Evolutionary conservation across 2,113 vertebrate genomes (phyloP).

Genomic region (Seriola quinqueradiata): DNA sequence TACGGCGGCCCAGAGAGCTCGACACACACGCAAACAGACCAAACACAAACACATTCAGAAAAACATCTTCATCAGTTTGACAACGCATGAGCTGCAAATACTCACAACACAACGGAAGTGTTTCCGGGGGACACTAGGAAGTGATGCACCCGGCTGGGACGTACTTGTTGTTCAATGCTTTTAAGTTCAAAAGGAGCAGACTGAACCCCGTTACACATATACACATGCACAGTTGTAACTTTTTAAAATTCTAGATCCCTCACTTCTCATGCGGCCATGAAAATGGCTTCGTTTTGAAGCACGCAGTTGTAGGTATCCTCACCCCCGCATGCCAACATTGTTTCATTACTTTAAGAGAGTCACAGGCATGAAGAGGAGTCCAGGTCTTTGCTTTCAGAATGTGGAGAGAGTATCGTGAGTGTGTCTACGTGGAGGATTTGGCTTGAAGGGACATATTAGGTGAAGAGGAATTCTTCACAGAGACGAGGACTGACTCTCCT

Average conservation of each 20-base stretch:
- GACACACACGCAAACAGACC: no score
- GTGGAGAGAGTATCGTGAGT: neutral
- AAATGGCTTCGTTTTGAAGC: conserved; percentile 23
- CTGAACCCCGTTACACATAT: no score
- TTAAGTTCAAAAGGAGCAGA: no score
- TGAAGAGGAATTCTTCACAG: conserved; percentile 8
- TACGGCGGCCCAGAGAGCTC: no score
- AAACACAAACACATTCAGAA: no score
- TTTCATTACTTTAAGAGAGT: conserved; percentile 34
- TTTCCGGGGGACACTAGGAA: no score
- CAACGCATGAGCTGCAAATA: no score
- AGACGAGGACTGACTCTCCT: conserved; percentile 6
- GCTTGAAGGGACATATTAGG: conserved; percentile 22
- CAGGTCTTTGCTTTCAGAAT: conserved; percentile 3
- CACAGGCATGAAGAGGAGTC: neutral
- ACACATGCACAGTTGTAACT: neutral
- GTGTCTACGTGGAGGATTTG: conserved; percentile 10
- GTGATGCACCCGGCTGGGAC: no score
- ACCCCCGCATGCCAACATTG: neutral
- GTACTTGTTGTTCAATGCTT: no score
- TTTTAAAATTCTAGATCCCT: conserved; percentile 1
- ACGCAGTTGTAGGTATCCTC: conserved; percentile 21
- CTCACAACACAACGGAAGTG: no score
- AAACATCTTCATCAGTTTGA: no score
- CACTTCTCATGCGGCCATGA: conserved; percentile 15